Conservation (phyloP, 2,888 invertebrate species). For the Agrotis puta region DNA sequence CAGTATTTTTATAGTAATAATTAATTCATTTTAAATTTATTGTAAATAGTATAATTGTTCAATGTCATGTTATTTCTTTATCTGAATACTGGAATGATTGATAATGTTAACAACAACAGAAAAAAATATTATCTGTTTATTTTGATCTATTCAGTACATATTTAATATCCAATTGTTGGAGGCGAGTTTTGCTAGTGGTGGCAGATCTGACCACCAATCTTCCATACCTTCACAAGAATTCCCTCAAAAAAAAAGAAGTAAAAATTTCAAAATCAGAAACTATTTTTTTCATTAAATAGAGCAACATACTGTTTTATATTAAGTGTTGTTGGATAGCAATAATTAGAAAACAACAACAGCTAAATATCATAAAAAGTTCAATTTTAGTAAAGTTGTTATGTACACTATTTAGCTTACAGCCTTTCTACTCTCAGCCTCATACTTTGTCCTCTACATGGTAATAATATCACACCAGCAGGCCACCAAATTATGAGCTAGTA, state of each 20-base stretch:
- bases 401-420: conserved; percentile 54
- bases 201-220: not conserved
- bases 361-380: not conserved
- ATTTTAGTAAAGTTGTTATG: conserved; percentile 21
- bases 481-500: conserved; percentile 46
- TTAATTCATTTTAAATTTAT: not conserved
- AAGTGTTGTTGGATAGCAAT: not conserved
- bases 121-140: not conserved
- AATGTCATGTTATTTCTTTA: not conserved
- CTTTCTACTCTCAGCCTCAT: conserved; percentile 62
- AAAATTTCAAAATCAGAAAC: not conserved
- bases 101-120: too few relatives aligned
- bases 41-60: not conserved
- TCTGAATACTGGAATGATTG: not conserved
- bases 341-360: not conserved
- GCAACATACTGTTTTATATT: not conserved
- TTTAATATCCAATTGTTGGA: not conserved
- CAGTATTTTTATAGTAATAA: conserved; percentile 1
- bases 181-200: not conserved
- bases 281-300: not conserved
- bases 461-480: conserved; percentile 65
- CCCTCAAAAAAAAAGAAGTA: too few relatives aligned
- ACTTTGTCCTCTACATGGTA: conserved; percentile 46
- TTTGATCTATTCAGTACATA: not conserved
- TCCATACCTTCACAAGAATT: too few relatives aligned